These are phyloP conservation scores for Drosophila fulvimacula DNA, from an alignment of 2,888 invertebrate species.

Conservation along the genomic window DNA sequence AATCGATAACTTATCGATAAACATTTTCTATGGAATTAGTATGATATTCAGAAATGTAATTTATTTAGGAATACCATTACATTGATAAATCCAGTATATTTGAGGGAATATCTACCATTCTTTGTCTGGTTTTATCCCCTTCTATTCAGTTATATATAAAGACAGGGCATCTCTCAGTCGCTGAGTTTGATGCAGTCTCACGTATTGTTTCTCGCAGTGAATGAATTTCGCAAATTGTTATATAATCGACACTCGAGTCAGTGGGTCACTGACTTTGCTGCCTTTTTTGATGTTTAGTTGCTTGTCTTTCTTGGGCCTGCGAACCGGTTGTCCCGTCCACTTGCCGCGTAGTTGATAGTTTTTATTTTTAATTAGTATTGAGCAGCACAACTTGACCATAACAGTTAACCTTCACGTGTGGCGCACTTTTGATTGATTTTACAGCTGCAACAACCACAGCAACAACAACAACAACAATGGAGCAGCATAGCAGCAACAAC, in stretches of 20 bases:
- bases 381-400: conserved; percentile 69
- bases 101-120: too few relatives aligned
- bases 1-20: too few relatives aligned
- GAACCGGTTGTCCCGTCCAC: conserved; percentile 30
- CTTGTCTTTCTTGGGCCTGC: background rate
- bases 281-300: conserved; percentile 5
- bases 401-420: conserved; percentile 54
- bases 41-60: too few relatives aligned
- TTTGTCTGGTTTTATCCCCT: too few relatives aligned
- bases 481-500: background rate
- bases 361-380: conserved; percentile 46
- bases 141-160: too few relatives aligned
- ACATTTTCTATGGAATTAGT: too few relatives aligned
- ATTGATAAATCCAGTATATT: too few relatives aligned
- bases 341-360: background rate
- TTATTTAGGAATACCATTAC: background rate
- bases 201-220: conserved; percentile 35
- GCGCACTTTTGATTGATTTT: conserved; percentile 45
- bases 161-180: background rate
- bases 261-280: conserved; percentile 73
- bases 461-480: conserved; percentile 53
- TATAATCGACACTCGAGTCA: conserved; percentile 68
- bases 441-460: conserved; percentile 44
- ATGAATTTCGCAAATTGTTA: conserved; percentile 58
- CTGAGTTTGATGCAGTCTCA: background rate